Base-by-base conservation (phyloP, 2,888 invertebrate species). In the Ellobium chinense region DNA sequence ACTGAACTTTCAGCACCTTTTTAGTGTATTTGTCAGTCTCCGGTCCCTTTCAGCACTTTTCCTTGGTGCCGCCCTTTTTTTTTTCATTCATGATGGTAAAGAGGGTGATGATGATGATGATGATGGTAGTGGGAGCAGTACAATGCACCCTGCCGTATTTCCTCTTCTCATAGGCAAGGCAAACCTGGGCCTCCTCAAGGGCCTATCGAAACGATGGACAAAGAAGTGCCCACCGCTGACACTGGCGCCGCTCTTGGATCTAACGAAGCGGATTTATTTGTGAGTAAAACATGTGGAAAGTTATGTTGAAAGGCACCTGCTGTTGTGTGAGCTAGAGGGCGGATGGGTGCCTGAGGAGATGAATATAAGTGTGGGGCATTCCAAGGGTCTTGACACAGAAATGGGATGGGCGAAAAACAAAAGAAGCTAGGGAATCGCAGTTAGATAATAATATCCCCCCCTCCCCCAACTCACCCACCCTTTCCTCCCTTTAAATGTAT, bases 111-210 rank as follows among this genome's bases (percentile, higher is more conserved):
- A n/a, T 14, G 18, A n/a, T n/a, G n/a, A n/a, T n/a, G n/a, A n/a
- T n/a, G n/a, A n/a, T n/a, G n/a, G n/a, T n/a, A n/a, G n/a, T n/a
- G n/a, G n/a, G n/a, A n/a, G n/a, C n/a, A n/a, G n/a, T n/a, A n/a
- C n/a, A n/a, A n/a, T n/a, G n/a, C 24, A 9, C 9, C 9, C 12
- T 24, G 62, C 24, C 31, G 18, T 68, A 2, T 7, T 68, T n/a
- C n/a, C n/a, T n/a, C n/a, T 4, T 5, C 24, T 0, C 58, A 90
- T 85, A 92, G 88, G 92, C 91, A 84, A 75, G 88, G 80, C n/a
- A 56, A 65, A 62, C 21, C 80, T 54, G 77, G 73, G 21, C 34
- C 68, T 9, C 58, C 70, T 2, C 18, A 37, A 1, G 68, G 73
- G 1, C 62, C 69, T 1, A 58, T 69, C 9, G 69, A 66, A 21